Percentiles rank a stretch among this genome's conserved stretches.
Conservation (phyloP, 2,113 vertebrate species). For the Phylloscopus whistleri region DNA sequence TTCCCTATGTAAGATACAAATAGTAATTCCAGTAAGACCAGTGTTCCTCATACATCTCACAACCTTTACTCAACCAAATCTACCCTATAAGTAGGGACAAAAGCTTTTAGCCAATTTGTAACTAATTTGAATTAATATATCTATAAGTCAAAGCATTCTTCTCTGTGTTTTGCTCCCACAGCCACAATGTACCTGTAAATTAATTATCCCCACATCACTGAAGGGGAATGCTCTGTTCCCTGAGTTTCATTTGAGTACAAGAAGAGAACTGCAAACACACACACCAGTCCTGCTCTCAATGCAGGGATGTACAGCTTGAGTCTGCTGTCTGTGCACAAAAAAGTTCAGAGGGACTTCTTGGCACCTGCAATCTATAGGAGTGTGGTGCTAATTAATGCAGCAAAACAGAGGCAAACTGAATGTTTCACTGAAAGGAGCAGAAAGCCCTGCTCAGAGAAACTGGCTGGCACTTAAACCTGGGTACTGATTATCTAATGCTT, state of each 20-base stretch:
- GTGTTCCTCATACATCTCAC: neutral
- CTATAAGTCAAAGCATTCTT: neutral
- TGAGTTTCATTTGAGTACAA: neutral
- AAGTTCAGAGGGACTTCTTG: neutral
- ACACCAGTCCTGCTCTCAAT: neutral
- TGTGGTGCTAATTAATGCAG: neutral
- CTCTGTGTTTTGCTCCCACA: neutral
- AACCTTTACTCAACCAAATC: neutral
- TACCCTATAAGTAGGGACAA: neutral
- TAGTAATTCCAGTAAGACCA: neutral
- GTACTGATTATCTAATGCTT: neutral
- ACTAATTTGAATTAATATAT: neutral
- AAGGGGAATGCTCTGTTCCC: neutral
- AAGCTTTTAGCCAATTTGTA: neutral
- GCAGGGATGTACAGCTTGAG: neutral
- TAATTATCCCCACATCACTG: neutral
- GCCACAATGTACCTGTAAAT: neutral
- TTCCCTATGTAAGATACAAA: neutral
- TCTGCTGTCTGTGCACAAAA: neutral
- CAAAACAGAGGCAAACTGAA: neutral
- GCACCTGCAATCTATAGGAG: neutral
- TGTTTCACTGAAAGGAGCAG: neutral
- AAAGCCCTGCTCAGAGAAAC: neutral
- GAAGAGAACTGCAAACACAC: neutral
- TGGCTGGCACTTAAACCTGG: neutral